Base-by-base conservation (phyloP, 1,140 invertebrate genomes). In the Anadara kagoshimensis region DNA sequence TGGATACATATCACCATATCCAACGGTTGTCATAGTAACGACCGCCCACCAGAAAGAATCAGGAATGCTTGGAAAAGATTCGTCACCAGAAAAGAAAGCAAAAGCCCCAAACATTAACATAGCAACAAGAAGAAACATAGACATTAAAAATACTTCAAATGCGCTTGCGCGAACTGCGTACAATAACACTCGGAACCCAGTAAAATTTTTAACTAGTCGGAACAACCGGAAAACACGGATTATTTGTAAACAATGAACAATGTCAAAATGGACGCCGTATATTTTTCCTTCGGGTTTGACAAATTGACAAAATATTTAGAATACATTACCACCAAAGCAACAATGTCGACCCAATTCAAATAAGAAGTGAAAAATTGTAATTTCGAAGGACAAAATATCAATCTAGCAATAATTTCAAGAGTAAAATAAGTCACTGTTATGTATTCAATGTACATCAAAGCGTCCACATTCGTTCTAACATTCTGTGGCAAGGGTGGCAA, bases 51-150 rank as follows among this genome's bases (percentile, higher is more conserved):
- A 98, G 69, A 98, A 91, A 12, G 96, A 96, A 71, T 96, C 90
- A 8, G 96, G 96, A 91, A 98, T 98, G 43, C 73, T 75, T 1
- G 58, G 45, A 49, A 75, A 75, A 14, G 43, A 47, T 7, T 53
- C 61, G 47, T 75, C 73, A 2, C 68, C 74, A 5, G 78, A 76
- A 49, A 76, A 79, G 45, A 70, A 79, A 85, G 95, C 96, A 89
- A 98, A 92, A 86, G 95, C 97, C 78, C 96, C 97, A 91, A 99
- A 99, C 92, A 99, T 98, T 84, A 99, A 93, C 85, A 99, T 97
- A 85, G 97, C 97, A 93, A 99, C 98, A 82, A 97, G 95, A 83
- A 99, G 92, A 92, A 99, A 99, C 89, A 99, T 94, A 94, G 98
- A 97, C 67, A 99, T 93, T 89, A 99, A 93, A 82, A 97, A 96